Evolutionary conservation across 1,140 invertebrate species (phyloP).

Genomic region (Periplaneta americana): DNA sequence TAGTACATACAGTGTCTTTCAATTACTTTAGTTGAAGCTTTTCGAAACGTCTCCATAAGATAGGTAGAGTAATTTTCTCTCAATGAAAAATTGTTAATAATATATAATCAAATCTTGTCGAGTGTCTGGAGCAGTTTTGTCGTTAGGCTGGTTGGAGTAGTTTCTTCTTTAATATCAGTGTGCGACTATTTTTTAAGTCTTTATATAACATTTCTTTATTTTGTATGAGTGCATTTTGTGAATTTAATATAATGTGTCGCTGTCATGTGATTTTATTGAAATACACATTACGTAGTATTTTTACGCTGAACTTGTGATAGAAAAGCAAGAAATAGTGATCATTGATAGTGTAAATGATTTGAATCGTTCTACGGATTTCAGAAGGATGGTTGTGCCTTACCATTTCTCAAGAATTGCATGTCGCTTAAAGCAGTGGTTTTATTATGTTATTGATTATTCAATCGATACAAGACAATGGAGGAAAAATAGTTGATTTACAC

Average conservation of each 20-base stretch:
- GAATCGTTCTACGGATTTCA: not conserved
- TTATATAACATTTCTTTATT: too few relatives aligned
- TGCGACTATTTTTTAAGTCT: too few relatives aligned
- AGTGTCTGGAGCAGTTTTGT: too few relatives aligned
- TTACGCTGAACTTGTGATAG: not conserved
- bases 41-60: not conserved
- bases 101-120: too few relatives aligned
- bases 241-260: not conserved
- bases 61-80: not conserved
- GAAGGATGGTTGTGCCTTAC: not conserved
- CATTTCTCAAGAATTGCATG: not conserved
- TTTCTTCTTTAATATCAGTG: too few relatives aligned
- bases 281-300: not conserved
- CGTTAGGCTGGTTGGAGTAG: too few relatives aligned
- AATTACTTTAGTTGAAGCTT: not conserved
- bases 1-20: not conserved
- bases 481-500: conserved; percentile 15
- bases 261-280: not conserved
- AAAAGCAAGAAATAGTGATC: not conserved
- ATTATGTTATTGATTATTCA: conserved; percentile 15
- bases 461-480: not conserved
- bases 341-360: not conserved
- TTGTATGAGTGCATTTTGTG: too few relatives aligned
- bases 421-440: conserved; percentile 8
- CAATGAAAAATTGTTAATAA: not conserved